Evolutionary conservation across 2,888 invertebrate species (phyloP).

Genomic region (Caenorhabditis sp.): DNA sequence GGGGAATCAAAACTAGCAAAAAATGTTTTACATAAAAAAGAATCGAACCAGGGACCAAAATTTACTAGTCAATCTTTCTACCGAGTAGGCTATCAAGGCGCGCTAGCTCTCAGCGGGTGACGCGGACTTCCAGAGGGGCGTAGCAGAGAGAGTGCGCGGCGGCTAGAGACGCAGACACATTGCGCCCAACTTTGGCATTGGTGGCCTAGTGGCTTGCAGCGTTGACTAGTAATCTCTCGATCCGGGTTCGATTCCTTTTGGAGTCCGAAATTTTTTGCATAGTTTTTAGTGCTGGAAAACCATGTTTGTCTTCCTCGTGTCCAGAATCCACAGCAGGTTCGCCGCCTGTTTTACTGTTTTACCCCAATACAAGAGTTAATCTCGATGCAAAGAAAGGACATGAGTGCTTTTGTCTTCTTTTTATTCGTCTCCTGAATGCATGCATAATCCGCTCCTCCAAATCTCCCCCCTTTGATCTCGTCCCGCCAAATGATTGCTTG

Average conservation of each 20-base stretch:
- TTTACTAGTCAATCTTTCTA: too few species aligned
- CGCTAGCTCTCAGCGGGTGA: too few species aligned
- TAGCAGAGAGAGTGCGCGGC: too few species aligned
- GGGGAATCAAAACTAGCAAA: too few species aligned
- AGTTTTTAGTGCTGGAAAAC: not conserved
- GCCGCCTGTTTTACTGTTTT: slow-evolving; percentile 29
- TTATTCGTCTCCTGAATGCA: slow-evolving; percentile 1
- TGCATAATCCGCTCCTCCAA: slow-evolving; percentile 48
- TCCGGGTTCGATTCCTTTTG: not conserved
- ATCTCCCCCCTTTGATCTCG: slow-evolving; percentile 34
- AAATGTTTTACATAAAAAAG: too few species aligned
- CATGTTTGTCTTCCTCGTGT: too few species aligned
- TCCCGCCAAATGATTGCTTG: slow-evolving; percentile 27
- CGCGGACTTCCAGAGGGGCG: too few species aligned
- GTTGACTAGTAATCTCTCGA: not conserved
- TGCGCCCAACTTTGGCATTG: not conserved
- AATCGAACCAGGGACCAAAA: too few species aligned
- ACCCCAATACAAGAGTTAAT: slow-evolving; percentile 52
- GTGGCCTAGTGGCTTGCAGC: not conserved
- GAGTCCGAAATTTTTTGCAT: not conserved
- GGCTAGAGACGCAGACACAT: too few species aligned
- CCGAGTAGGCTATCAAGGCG: too few species aligned
- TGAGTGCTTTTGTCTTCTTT: slow-evolving; percentile 17
- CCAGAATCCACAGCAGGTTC: not conserved
- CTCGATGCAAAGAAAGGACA: slow-evolving; percentile 16